These are phyloP conservation scores for Bathybates hornii DNA, from an alignment of 2,113 vertebrate species.

Conservation along the genomic window DNA sequence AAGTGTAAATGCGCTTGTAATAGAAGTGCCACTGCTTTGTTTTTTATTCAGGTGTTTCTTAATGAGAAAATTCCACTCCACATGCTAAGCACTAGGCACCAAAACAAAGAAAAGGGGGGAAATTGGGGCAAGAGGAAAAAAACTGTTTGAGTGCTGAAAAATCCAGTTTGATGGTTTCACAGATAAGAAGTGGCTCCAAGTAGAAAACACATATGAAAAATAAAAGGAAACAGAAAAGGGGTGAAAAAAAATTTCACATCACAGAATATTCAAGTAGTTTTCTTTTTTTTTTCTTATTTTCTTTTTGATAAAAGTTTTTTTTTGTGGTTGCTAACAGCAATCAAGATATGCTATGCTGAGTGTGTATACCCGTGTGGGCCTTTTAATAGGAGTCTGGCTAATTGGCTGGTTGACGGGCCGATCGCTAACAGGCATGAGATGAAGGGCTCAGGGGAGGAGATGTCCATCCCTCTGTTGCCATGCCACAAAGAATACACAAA, in stretches of 20 bases:
- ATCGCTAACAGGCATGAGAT: constrained; percentile 19
- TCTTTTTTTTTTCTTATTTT: neutral
- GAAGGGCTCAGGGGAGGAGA: neutral
- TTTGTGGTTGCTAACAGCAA: neutral
- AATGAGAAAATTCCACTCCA: neutral
- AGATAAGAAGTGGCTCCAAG: neutral
- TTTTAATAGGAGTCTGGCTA: constrained; percentile 17
- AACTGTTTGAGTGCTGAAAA: neutral
- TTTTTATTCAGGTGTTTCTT: neutral
- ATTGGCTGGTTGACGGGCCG: constrained; percentile 21
- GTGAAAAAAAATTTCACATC: neutral
- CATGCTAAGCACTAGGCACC: neutral
- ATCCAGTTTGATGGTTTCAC: neutral
- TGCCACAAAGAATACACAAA: neutral
- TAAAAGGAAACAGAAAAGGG: neutral
- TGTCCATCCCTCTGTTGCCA: neutral
- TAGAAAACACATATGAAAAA: neutral
- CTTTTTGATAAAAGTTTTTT: neutral
- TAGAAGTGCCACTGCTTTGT: neutral
- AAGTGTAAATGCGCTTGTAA: neutral
- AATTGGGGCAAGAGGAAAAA: neutral
- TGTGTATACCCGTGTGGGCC: neutral
- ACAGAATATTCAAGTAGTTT: neutral
- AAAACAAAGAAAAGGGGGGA: neutral
- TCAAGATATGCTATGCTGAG: neutral